Evolutionary conservation across 2,888 invertebrate species (phyloP).

Genomic region (Agonopterix arenella): DNA sequence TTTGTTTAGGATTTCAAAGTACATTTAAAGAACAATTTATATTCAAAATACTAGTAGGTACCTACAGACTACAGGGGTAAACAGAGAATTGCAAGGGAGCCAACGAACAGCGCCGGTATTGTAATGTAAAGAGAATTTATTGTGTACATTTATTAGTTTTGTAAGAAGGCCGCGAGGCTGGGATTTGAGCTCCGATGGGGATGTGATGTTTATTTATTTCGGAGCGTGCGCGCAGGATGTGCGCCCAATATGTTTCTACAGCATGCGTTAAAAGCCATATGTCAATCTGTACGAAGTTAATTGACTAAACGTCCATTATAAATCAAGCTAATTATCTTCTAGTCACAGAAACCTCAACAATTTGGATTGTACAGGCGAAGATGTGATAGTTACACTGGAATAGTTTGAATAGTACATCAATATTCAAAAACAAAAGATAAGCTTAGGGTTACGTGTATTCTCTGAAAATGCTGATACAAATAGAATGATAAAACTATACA

Average conservation of each 20-base stretch:
- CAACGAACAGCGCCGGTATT: slow-evolving; percentile 32
- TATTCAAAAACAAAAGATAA: no score
- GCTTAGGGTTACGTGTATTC: no score
- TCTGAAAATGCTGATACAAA: no score
- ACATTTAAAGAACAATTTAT: slow-evolving; percentile 1
- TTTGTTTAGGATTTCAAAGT: background rate
- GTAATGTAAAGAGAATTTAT: slow-evolving; percentile 64
- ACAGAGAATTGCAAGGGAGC: slow-evolving; percentile 29
- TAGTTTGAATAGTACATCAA: no score
- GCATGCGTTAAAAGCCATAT: slow-evolving; percentile 49
- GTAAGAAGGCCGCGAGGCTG: slow-evolving; percentile 51
- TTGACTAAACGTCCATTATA: slow-evolving; percentile 42
- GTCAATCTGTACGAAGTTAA: slow-evolving; percentile 54
- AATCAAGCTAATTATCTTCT: slow-evolving; percentile 32
- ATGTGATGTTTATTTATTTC: slow-evolving; percentile 58
- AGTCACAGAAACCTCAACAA: no score
- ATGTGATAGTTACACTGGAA: no score
- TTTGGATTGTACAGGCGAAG: no score
- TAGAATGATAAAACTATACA: no score
- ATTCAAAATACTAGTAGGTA: background rate
- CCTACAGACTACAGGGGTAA: slow-evolving; percentile 5
- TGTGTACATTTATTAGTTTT: slow-evolving; percentile 65
- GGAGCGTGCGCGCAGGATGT: slow-evolving; percentile 58
- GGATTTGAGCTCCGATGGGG: slow-evolving; percentile 58
- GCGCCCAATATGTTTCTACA: slow-evolving; percentile 48